These are phyloP conservation scores for Periparus ater DNA, from an alignment of 2,797 vertebrate species.

Conservation along the genomic window DNA sequence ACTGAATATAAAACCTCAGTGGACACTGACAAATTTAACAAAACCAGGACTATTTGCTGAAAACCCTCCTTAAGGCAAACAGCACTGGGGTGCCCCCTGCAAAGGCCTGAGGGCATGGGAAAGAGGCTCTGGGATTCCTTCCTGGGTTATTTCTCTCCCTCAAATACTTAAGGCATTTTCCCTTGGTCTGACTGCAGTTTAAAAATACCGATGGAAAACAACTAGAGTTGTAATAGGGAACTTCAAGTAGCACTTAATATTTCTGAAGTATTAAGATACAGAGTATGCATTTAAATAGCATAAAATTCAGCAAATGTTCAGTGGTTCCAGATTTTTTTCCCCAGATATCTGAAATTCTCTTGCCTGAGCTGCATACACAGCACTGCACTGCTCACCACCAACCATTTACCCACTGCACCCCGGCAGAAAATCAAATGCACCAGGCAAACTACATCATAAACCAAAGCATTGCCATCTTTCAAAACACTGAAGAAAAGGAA, in stretches of 20 bases:
- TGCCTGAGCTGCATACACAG: background rate
- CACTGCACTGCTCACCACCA: background rate
- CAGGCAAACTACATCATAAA: background rate
- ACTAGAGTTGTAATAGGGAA: background rate
- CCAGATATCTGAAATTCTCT: background rate
- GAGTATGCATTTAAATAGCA: background rate
- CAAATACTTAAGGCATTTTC: background rate
- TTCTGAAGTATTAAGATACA: background rate
- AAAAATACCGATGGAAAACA: background rate
- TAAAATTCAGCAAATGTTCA: background rate
- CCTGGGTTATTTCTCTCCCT: background rate
- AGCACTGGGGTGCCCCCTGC: background rate
- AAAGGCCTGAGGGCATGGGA: background rate
- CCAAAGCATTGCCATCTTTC: background rate
- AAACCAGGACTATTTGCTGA: background rate
- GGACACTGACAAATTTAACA: background rate
- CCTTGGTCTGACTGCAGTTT: background rate
- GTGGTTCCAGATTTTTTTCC: background rate
- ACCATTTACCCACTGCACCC: background rate
- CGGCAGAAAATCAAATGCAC: fast-evolving
- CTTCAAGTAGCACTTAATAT: background rate
- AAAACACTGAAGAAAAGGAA: background rate
- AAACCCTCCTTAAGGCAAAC: background rate
- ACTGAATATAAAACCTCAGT: background rate
- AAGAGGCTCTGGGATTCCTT: background rate